phyloP scores from a whole-genome alignment of 2,797 vertebrate species.

The Bovichtus diacanthus region DNA sequence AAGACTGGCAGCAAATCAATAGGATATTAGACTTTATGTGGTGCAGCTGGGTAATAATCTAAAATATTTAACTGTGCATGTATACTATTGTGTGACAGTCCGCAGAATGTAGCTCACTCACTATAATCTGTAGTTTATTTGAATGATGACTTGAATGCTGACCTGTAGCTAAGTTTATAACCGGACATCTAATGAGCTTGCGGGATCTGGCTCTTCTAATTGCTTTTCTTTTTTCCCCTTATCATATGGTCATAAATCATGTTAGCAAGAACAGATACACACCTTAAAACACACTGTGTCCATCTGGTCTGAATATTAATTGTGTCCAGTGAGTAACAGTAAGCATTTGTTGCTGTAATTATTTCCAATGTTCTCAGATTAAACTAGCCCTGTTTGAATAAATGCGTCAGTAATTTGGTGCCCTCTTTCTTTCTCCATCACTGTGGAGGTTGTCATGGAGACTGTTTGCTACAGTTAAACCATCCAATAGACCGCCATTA shows the following conservation, averaged over 20 bases:
- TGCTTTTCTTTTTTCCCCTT: neutral
- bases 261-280: conserved; percentile 9
- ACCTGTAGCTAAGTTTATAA: conserved; percentile 28
- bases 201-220: conserved; percentile 11
- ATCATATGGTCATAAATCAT: conserved; percentile 27
- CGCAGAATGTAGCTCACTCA: conserved; percentile 2
- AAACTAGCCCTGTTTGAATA: conserved; percentile 1
- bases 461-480: conserved; percentile 20
- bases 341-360: conserved; percentile 29
- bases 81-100: conserved; percentile 27
- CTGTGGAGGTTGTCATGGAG: conserved; percentile 41
- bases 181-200: conserved; percentile 25
- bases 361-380: conserved; percentile 50
- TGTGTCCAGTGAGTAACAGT: conserved; percentile 2
- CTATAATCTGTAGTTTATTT: conserved; percentile 18
- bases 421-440: conserved; percentile 13
- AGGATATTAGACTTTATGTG: conserved; percentile 51
- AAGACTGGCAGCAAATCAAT: conserved; percentile 49
- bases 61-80: conserved; percentile 51
- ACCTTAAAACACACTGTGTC: conserved; percentile 32
- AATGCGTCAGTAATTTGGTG: conserved; percentile 33
- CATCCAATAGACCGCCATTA: conserved; percentile 19
- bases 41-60: conserved; percentile 29
- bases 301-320: conserved; percentile 35
- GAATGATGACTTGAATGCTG: conserved; percentile 22